These are phyloP conservation scores for Antrozous pallidus DNA, from an alignment of 2,797 vertebrate genomes.

Conservation along the genomic window DNA sequence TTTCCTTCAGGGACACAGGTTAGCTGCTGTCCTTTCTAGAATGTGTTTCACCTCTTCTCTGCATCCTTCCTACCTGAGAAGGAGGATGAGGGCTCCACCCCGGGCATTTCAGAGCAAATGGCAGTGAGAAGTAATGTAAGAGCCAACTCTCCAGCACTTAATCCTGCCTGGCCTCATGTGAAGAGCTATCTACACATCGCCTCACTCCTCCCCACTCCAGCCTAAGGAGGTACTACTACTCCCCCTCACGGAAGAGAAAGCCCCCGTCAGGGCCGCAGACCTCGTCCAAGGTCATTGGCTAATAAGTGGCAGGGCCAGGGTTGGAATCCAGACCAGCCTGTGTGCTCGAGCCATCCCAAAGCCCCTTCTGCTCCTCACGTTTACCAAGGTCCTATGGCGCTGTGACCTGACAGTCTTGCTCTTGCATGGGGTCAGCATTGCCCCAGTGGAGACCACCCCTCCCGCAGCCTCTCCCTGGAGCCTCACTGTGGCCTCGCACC, in stretches of 20 bases:
- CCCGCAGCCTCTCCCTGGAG: not conserved
- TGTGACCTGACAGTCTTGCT: not conserved
- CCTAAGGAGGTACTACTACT: no score
- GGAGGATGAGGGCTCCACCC: not conserved
- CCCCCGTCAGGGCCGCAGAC: not conserved
- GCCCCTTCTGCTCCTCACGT: not conserved
- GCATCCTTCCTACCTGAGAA: not conserved
- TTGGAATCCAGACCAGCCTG: not conserved
- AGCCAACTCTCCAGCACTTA: not conserved
- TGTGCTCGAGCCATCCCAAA: not conserved
- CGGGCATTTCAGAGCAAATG: not conserved
- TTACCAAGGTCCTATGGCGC: fast-evolving
- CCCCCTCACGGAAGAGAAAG: not conserved
- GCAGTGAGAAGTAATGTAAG: not conserved
- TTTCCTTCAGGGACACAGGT: not conserved
- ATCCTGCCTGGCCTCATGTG: not conserved
- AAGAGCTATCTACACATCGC: not conserved
- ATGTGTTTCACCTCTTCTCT: not conserved
- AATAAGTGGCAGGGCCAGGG: not conserved
- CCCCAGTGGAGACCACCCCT: not conserved
- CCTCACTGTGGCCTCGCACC: not conserved
- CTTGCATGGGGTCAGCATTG: not conserved
- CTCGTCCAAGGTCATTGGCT: not conserved
- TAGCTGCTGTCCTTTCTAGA: not conserved
- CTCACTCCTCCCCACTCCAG: not conserved